Base-by-base conservation (phyloP, 1,140 invertebrate genomes). In the Drosophila eugracilis region DNA sequence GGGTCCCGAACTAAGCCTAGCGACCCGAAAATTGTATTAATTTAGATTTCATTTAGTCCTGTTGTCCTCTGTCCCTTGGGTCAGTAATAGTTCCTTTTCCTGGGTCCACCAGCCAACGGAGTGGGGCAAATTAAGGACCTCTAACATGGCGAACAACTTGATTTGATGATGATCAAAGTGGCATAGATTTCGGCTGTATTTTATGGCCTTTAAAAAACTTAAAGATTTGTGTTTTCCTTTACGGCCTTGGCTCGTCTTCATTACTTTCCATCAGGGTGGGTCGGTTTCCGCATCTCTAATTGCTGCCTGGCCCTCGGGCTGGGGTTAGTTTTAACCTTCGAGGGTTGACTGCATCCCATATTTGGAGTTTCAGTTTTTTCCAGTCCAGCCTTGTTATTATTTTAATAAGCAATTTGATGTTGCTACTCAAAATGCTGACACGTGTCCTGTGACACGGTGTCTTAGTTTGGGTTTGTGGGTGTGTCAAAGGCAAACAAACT, bases 21-120 rank as follows among this genome's bases (percentile, higher is more conserved):
- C 70, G 71, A 77, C 80, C 80, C 81, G 58, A 77, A 81, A 78
- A 83, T 81, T 75, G 70, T 86, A 86, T 86, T 86, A 86, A 86
- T 88, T 86, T 86, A 67, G 69, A 83, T 88, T 88, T 86, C 52
- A 86, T 86, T 86, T 63, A 70, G 78, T 78, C 62, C 44, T 41
- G n/a, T n/a, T n/a, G n/a, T n/a, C n/a, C n/a, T n/a, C n/a, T n/a
- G 62, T 54, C 48, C 58, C 32, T 41, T 39, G 74, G 78, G 78
- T 74, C 78, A 63, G 71, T 59, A 59, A 76, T 66, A 67, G 60
- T 67, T 67, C 15, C 59, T 41, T 66, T 26, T 26, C 48, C 10
- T 37, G 39, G 44, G 62, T 24, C 39, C 60, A 59, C n/a, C 5
- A 14, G 26, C 26, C 15, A 26, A n/a, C 3, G 26, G 19, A 41